Evolutionary conservation across 2,888 invertebrate species (phyloP).

Genomic region (Cordilura impudica): DNA sequence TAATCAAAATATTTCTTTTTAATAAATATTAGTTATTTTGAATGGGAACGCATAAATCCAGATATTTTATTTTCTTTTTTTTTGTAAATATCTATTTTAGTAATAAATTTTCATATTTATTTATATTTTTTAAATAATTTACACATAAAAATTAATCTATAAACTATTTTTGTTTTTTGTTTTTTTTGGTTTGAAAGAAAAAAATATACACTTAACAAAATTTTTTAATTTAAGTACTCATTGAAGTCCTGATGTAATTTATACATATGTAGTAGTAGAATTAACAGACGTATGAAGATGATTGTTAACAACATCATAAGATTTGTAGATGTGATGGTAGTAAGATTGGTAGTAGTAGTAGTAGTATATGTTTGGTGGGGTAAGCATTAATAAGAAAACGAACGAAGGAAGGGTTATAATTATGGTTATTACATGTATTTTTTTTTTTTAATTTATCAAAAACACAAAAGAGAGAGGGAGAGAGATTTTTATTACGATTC

Average conservation of each 20-base stretch:
- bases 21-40: too few relatives aligned
- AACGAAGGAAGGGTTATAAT: slow-evolving; percentile 74
- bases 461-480: slow-evolving; percentile 27
- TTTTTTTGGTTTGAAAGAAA: slow-evolving; percentile 6
- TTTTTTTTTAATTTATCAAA: slow-evolving; percentile 9
- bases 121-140: slow-evolving; percentile 37
- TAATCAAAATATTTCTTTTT: too few relatives aligned
- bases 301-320: slow-evolving; percentile 34
- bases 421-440: slow-evolving; percentile 56
- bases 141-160: slow-evolving; percentile 60
- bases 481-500: not conserved
- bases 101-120: slow-evolving; percentile 21
- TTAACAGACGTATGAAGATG: slow-evolving; percentile 46
- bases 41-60: too few relatives aligned
- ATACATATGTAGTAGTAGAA: slow-evolving; percentile 68
- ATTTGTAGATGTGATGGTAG: slow-evolving; percentile 58
- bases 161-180: slow-evolving; percentile 57
- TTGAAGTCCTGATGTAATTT: slow-evolving; percentile 77
- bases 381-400: slow-evolving; percentile 73
- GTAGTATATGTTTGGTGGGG: slow-evolving; percentile 66
- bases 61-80: not conserved
- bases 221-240: slow-evolving; percentile 77
- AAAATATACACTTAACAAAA: slow-evolving; percentile 45
- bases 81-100: slow-evolving; percentile 17
- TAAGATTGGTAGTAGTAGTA: slow-evolving; percentile 53